Base-by-base conservation (phyloP, 64 coral and sea anemone genomes). In the Cladopsammia gracilis region DNA sequence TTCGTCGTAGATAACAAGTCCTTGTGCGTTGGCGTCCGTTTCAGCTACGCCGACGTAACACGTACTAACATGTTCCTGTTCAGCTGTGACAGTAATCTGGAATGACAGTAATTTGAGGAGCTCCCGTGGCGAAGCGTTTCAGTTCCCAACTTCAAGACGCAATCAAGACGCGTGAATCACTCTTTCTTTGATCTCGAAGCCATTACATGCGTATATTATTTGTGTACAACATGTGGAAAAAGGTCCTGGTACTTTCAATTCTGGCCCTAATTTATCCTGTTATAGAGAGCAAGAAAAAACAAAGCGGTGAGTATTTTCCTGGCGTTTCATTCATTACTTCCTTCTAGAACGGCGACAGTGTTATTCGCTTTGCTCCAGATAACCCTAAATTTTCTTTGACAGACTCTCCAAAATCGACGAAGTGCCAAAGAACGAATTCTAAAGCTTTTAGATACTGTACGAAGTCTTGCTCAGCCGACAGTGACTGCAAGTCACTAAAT, bases 401-500 rank as follows among this genome's bases (percentile, higher is more conserved):
- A 84, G 80, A 67, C 60, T 83, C 61, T 46, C 53, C 71, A 45
- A 76, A 61, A 75, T 58, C 70, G 44, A 42, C 16, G 26, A 26
- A 74, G 23, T 93, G 91, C 59, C 83, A 13, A 47, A 23, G 72
- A 43, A 93, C 91, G 5, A 93, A 87, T 42, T 23, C 48, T 7
- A 53, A 66, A 14, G 78, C 90, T 25, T 92, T 16, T 49, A 68
- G 82, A 42, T 93, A 77, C 70, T 93, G 91, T 24, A 58, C 70
- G 3, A 75, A 74, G 18, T 1, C 22, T 14, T 93, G 91, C 45
- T 23, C 43, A 7, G 12, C 20, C 5, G 47, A 93, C 73, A 57
- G 23, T 11, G 73, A 93, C 57, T 93, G 64, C 14, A 43, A 20
- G 43, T 3, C 13, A n/a, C n/a, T n/a, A 34, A 95, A 95, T 14